Base-by-base conservation (phyloP, 2,797 vertebrate species). In the Crax fasciolata region DNA sequence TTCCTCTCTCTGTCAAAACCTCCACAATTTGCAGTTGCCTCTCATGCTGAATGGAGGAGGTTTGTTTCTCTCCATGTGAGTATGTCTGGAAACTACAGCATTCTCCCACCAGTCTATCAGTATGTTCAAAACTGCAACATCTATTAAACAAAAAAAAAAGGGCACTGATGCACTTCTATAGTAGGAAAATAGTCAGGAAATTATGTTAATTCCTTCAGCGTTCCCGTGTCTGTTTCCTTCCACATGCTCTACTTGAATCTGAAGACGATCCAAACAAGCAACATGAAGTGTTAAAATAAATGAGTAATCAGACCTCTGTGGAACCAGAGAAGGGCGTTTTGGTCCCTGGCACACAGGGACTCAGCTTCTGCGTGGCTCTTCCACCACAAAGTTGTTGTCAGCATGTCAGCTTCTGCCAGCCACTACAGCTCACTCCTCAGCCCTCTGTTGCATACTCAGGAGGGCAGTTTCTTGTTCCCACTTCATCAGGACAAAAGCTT, bases 301-400 rank as follows among this genome's bases (percentile, higher is more conserved):
- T 13, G 18, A 38, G 41, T 49, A 39, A 4, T 49, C 13, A 61
- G n/a, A 58, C 14, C 39, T 55, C 44, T 1, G 2, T 19, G 49
- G 84, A 28, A 19, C 32, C 78, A 38, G 18, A 63, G 32, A 46
- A 65, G 59, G 44, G 17, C 9, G 21, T 2, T 14, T 72, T 77
- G 32, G 57, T 24, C 38, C 41, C 61, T 61, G 66, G 11, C n/a
- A 58, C 32, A 10, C 1, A 0, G 1, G 6, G 25, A 10, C 32
- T 23, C 32, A 5, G 0, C 5, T 59, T 52, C 51, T 11, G 19
- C 5, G 0, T 12, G 4, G 4, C 35, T 32, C 24, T 8, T n/a
- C 54, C 68, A 44, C 49, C 4, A 0, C 12, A 32, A 27, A 61
- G 55, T 44, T 72, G 41, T 83, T 2, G 0, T 41, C 39, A 49